Conservation (phyloP, 2,888 invertebrate genomes). For the Ischnus inquisitorius region DNA sequence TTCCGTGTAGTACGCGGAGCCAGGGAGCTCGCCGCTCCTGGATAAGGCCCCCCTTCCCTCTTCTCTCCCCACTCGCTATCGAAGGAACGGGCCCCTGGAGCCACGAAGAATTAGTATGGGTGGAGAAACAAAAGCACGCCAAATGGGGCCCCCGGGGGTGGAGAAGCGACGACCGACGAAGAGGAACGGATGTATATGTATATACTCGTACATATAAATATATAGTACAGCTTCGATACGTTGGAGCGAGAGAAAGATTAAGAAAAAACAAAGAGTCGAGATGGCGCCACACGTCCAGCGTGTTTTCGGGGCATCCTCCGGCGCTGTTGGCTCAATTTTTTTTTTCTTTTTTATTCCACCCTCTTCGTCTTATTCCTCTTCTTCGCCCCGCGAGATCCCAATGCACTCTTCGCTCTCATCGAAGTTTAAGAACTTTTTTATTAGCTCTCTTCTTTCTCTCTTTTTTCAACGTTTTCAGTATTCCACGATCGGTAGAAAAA, state of each 20-base stretch:
- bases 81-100: conserved; percentile 70
- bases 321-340: conserved; percentile 81
- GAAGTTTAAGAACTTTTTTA: not conserved
- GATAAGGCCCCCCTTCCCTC: conserved; percentile 80
- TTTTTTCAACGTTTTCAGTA: conserved; percentile 37
- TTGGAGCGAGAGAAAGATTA: conserved; percentile 76
- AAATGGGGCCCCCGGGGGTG: conserved; percentile 73
- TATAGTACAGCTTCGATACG: conserved; percentile 35
- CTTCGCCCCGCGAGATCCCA: conserved; percentile 38
- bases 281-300: conserved; percentile 85
- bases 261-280: conserved; percentile 82
- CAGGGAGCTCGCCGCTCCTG: conserved; percentile 61
- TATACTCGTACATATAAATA: conserved; percentile 56
- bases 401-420: conserved; percentile 38
- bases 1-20: conserved; percentile 66
- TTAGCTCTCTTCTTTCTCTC: not conserved
- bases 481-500: conserved; percentile 48
- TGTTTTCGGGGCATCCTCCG: conserved; percentile 84
- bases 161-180: conserved; percentile 66
- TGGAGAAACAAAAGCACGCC: conserved; percentile 83
- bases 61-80: conserved; percentile 46
- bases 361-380: conserved; percentile 58
- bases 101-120: conserved; percentile 83
- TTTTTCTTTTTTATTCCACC: conserved; percentile 70
- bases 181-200: conserved; percentile 59